Conservation (phyloP, 2,797 vertebrate genomes). For the Sebastes taczanowskii region DNA sequence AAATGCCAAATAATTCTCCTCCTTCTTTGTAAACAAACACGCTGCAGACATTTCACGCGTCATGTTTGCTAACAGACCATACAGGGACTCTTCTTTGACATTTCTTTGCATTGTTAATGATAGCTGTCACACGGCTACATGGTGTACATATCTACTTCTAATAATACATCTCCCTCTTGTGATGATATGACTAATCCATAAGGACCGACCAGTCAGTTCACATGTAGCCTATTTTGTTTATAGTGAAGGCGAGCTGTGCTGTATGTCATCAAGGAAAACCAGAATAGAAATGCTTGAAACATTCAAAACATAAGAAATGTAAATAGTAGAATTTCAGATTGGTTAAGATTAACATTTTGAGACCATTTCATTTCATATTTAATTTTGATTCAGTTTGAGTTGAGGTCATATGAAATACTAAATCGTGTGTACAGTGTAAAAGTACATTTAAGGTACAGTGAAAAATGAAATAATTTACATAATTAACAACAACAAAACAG, state of each 20-base stretch:
- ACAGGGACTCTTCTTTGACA: constrained; percentile 23
- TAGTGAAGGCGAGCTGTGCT: not conserved
- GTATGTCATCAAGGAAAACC: not conserved
- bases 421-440: not conserved
- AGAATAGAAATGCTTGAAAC: not conserved
- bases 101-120: constrained; percentile 36
- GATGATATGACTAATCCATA: constrained; percentile 9
- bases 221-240: not conserved
- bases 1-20: constrained; percentile 67
- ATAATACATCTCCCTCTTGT: constrained; percentile 15
- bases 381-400: not conserved
- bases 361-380: not conserved
- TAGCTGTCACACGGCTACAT: constrained; percentile 15
- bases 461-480: not conserved
- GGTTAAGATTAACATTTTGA: not conserved
- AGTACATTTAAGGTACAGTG: not conserved
- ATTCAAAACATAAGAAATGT: not conserved
- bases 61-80: constrained; percentile 54
- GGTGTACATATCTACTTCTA: constrained; percentile 9
- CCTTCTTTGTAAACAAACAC: constrained; percentile 63
- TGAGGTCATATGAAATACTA: not conserved
- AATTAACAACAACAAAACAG: not conserved
- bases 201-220: constrained; percentile 3
- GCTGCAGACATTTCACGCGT: constrained; percentile 41
- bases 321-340: not conserved